A percentile compares a stretch with the other conserved stretches of the same genome.
phyloP scores from a whole-genome alignment of 2,797 vertebrate species.

The Falco peregrinus region DNA sequence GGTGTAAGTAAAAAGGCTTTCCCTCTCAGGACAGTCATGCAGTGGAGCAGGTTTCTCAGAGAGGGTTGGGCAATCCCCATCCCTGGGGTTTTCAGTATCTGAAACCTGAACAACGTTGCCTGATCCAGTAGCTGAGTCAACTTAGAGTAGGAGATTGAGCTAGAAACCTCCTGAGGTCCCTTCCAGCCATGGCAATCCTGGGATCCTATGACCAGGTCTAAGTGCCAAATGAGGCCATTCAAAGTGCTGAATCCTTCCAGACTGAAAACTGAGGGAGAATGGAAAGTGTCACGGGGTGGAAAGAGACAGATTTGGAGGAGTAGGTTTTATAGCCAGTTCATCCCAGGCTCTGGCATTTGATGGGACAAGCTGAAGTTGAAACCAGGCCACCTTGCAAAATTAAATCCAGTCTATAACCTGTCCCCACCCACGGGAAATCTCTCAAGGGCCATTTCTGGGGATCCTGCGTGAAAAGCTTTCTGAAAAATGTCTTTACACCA shows the following conservation, averaged over 20 bases:
- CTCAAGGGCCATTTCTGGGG: not conserved
- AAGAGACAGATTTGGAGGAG: not conserved
- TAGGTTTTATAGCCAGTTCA: not conserved
- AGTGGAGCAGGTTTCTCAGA: not conserved
- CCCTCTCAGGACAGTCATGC: not conserved
- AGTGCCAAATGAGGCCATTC: not conserved
- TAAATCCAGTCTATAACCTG: not conserved
- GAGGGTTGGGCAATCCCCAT: rapidly evolving
- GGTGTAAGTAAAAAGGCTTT: not conserved
- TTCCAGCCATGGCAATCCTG: not conserved
- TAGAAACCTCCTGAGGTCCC: not conserved
- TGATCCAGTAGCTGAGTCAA: not conserved
- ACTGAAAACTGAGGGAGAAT: not conserved
- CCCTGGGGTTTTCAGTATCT: not conserved
- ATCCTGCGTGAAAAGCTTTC: not conserved
- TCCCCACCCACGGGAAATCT: not conserved
- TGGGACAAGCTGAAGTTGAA: not conserved
- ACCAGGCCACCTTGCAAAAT: not conserved
- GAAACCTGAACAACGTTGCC: not conserved
- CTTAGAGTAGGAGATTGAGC: not conserved
- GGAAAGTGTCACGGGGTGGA: not conserved
- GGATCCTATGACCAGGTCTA: not conserved
- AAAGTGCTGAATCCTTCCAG: not conserved
- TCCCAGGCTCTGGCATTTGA: not conserved
- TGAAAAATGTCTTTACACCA: rapidly evolving